A percentile compares a stretch with the other conserved stretches of the same genome.
These are phyloP conservation scores for Drosophila burlai DNA, from an alignment of 1,140 invertebrate species.

Conservation along the genomic window DNA sequence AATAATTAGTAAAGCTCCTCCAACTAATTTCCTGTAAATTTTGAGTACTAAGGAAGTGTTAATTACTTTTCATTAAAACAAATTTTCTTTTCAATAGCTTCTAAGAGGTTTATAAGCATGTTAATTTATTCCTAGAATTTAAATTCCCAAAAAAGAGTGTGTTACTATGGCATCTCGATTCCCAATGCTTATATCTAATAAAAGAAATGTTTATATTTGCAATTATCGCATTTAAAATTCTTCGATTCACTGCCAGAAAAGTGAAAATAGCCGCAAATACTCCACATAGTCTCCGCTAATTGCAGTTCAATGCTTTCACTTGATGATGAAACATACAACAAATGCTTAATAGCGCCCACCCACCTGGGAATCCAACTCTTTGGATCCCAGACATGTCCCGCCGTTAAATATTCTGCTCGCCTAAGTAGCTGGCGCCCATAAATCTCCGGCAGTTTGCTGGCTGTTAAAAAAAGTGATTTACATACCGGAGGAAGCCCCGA, in stretches of 20 bases:
- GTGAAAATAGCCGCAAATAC: constrained; percentile 25
- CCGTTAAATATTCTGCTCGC: constrained; percentile 44
- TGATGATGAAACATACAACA: neutral
- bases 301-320: constrained; percentile 44
- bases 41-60: neutral
- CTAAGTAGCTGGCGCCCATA: constrained; percentile 48
- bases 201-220: neutral
- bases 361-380: constrained; percentile 32
- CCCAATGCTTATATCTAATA: neutral
- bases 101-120: neutral
- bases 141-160: neutral
- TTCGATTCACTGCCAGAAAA: constrained; percentile 24
- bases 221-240: constrained; percentile 5
- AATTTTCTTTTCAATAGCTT: too few relatives aligned
- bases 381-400: constrained; percentile 45
- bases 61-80: neutral
- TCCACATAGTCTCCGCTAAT: constrained; percentile 17
- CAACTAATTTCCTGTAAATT: neutral
- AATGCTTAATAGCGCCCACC: constrained; percentile 17
- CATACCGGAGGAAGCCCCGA: constrained; percentile 40
- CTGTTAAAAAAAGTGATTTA: constrained; percentile 44
- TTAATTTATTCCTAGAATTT: neutral
- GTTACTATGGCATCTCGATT: too few relatives aligned
- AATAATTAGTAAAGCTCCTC: neutral
- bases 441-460: constrained; percentile 43